These are phyloP conservation scores for Xyrauchen texanus DNA, from an alignment of 2,113 vertebrate species.

Conservation along the genomic window DNA sequence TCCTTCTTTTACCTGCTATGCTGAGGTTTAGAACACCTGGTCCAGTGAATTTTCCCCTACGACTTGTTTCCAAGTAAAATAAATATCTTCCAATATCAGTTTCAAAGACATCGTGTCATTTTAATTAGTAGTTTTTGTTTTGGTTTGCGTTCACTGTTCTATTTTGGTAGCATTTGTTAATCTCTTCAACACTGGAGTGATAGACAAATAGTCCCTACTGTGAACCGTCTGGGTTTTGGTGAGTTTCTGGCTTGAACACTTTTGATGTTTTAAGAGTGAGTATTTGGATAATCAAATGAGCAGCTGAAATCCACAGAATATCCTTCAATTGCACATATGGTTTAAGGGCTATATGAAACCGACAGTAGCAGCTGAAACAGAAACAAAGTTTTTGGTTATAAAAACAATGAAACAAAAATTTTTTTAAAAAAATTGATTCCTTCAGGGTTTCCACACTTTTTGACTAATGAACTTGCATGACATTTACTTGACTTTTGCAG, in stretches of 20 bases:
- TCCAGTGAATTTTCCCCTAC: not conserved
- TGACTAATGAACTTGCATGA: too few relatives aligned
- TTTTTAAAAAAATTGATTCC: not conserved
- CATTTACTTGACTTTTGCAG: too few relatives aligned
- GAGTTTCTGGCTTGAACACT: not conserved
- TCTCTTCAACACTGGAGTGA: not conserved
- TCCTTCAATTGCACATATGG: not conserved
- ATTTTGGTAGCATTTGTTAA: not conserved
- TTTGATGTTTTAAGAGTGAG: not conserved
- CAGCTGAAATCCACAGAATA: constrained; percentile 7
- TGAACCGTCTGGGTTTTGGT: not conserved
- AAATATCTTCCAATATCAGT: constrained; percentile 5
- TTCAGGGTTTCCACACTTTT: too few relatives aligned
- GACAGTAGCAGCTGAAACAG: not conserved
- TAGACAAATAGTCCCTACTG: constrained; percentile 12
- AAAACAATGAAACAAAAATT: too few relatives aligned
- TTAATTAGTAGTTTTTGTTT: constrained; percentile 25
- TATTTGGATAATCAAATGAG: not conserved
- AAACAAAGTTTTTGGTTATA: not conserved
- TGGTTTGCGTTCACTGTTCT: constrained; percentile 3
- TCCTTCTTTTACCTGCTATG: constrained; percentile 17
- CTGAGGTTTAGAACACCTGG: not conserved
- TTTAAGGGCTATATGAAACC: constrained; percentile 1
- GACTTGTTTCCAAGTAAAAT: not conserved
- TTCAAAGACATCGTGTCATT: constrained; percentile 3